phyloP scores from a whole-genome alignment of 2,113 vertebrate species.

The Tetrax tetrax region DNA sequence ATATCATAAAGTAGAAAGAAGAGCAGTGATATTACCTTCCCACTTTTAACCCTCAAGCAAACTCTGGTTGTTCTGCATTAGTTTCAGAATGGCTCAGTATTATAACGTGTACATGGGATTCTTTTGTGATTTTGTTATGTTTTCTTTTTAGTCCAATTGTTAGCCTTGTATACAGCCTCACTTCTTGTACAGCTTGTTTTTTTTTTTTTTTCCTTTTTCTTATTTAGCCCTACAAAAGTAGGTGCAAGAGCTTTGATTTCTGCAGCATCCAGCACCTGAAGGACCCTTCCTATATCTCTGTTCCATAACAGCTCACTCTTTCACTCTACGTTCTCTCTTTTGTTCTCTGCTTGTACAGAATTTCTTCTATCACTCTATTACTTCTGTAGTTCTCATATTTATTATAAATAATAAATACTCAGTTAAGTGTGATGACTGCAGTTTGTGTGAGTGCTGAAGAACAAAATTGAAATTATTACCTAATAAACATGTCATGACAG shows the following conservation, averaged over 20 bases:
- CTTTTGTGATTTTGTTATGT: not conserved
- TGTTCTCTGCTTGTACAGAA: not conserved
- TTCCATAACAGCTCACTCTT: not conserved
- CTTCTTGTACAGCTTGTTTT: not conserved
- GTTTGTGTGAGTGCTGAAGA: not conserved
- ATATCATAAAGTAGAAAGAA: not conserved
- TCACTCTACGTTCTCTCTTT: not conserved
- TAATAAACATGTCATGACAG: not conserved
- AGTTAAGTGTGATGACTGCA: not conserved
- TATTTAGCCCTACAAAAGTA: not conserved
- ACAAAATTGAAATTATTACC: not conserved
- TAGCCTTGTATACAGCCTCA: not conserved
- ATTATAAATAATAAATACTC: not conserved
- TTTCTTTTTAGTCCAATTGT: not conserved
- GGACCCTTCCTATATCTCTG: not conserved
- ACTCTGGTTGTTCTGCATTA: not conserved
- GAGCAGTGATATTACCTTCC: not conserved
- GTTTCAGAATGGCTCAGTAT: not conserved
- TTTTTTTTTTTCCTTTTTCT: not conserved
- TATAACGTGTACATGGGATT: accelerated
- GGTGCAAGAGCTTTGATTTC: not conserved
- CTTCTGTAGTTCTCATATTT: not conserved
- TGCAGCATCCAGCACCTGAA: not conserved
- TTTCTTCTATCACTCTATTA: not conserved
- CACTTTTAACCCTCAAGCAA: not conserved